Evolutionary conservation across 2,113 vertebrate genomes (phyloP), one percentile per base, ranked within the genome.

Genomic region (Xiphorhynchus elegans): DNA sequence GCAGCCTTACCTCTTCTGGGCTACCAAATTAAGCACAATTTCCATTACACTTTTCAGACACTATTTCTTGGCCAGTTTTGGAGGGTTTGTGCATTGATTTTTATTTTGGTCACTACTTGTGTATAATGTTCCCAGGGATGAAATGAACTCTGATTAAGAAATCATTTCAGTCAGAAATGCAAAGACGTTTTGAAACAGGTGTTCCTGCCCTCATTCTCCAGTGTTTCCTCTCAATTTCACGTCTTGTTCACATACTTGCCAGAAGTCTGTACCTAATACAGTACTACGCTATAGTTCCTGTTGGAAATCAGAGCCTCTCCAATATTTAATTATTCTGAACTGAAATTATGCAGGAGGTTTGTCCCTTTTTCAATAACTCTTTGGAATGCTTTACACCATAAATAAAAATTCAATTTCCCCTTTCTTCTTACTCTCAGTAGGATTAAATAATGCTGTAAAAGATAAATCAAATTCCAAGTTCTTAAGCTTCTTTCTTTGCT

Each of bases 371-470:
- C 67, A 87, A 75, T 84, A 90, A 81, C 11, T 46, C 86, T 84
- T 84, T 81, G 11, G 56, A 93, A 70, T 77, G 37, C 14, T 85
- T 93, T 92, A 68, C 13, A 80, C 25, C 31, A 89, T 90, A 95
- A 93, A 90, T 91, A 96, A 96, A 90, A 93, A 90, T 75, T 81
- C 58, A 89, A 74, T 93, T 95, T 93, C 70, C 62, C 29, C 11
- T 84, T 94, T 95, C 87, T 87, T 87, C 35, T 91, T 78, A 64
- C 46, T 69, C 53, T 84, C 81, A 66, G 13, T 69, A 66, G 49
- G 47, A 87, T 85, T 91, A 96, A 94, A 89, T 78, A 93, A 86
- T 78, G 26, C 11, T 84, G 31, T 81, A 44, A 63, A 83, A 90
- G 12, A 86, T 94, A 93, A 94, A 96, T 90, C 72, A 93, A 56